Conservation (phyloP, 1,140 invertebrate species). For the Bicyclus anynana region DNA sequence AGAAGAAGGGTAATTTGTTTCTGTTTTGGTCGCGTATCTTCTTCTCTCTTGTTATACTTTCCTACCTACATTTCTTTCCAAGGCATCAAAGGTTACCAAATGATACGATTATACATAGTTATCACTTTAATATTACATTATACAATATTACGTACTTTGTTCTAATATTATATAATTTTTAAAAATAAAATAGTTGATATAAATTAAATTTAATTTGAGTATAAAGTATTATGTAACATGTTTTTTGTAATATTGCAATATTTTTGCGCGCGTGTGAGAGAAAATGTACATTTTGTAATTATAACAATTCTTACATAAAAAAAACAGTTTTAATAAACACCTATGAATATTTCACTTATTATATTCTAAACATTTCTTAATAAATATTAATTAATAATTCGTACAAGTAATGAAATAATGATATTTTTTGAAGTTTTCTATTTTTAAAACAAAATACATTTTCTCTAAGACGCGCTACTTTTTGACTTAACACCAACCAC, state of each 20-base stretch:
- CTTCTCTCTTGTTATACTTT: no score
- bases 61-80: no score
- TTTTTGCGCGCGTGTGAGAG: not conserved
- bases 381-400: not conserved
- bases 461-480: slow-evolving; percentile 22
- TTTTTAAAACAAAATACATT: not conserved
- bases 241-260: not conserved
- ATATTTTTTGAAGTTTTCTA: not conserved
- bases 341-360: not conserved
- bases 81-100: not conserved
- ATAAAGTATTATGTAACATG: no score
- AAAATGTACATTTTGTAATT: not conserved
- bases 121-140: not conserved
- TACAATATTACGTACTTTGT: not conserved
- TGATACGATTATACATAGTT: not conserved
- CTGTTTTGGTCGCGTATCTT: no score
- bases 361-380: not conserved
- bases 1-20: no score
- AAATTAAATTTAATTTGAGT: not conserved
- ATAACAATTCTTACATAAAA: no score
- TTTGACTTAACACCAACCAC: slow-evolving; percentile 37
- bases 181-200: not conserved
- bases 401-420: not conserved
- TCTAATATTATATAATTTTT: not conserved
- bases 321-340: not conserved